phyloP scores from a whole-genome alignment of 1,140 invertebrate species.

The Prorops nasuta region DNA sequence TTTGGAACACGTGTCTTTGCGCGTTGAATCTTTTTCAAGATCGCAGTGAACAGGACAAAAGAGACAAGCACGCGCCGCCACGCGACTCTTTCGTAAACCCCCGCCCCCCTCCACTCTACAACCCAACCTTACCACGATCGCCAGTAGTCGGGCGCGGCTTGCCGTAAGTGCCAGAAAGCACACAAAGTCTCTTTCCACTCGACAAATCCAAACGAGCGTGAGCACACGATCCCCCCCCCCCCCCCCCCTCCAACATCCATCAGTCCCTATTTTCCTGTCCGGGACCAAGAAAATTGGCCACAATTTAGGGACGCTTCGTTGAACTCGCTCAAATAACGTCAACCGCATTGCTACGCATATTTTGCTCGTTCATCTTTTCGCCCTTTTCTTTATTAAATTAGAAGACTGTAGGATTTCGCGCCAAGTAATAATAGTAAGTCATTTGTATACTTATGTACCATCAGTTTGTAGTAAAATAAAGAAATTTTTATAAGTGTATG shows the following conservation, averaged over 20 bases:
- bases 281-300: constrained; percentile 29
- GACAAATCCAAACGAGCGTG: no score
- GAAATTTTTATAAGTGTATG: no score
- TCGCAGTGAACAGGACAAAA: constrained; percentile 20
- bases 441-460: no score
- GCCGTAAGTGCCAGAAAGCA: constrained; percentile 37
- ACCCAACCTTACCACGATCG: no score
- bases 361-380: constrained; percentile 15
- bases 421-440: no score
- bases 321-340: constrained; percentile 30
- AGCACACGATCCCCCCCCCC: background rate
- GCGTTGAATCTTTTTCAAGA: constrained; percentile 24
- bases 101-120: no score
- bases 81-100: no score
- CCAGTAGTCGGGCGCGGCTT: constrained; percentile 21
- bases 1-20: constrained; percentile 43
- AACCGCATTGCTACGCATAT: constrained; percentile 35
- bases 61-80: constrained; percentile 27
- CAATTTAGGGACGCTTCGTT: constrained; percentile 39
- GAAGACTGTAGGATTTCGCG: no score
- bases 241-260: background rate
- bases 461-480: no score
- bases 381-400: constrained; percentile 6
- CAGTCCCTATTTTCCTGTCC: constrained; percentile 8
- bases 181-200: no score